Evolutionary conservation across 2,113 vertebrate species (phyloP), one percentile per base, ranked within the genome.

Genomic region (Coptodon bakossiorum): DNA sequence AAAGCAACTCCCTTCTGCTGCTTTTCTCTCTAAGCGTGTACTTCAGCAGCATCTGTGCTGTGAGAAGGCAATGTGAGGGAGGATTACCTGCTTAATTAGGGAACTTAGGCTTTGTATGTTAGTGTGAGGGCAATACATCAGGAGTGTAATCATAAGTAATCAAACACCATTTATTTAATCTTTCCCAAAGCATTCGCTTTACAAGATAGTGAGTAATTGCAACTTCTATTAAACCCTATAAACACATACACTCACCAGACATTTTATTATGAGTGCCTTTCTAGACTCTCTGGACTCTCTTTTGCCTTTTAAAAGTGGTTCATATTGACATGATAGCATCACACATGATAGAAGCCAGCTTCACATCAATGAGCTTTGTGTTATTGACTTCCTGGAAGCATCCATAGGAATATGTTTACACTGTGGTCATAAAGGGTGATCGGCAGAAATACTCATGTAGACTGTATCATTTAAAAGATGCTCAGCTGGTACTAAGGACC

Each of bases 31-130:
- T 50, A 50, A 78, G 73, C 80, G 10, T 78, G 83, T 91, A 78
- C 86, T 88, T 82, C 57, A 86, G 85, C 61, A 88, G 83, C 89
- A 87, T 93, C 88, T 90, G 89, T 85, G 82, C 81, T 31, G 16
- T 89, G 73, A 85, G 50, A 54, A 53, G 50, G 56, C 48, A 87
- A 82, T 85, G 31, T 82, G 52, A 84, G 54, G 66, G 83, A 85
- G 85, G 84, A 92, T 89, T 93, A 91, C 86, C 86, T 90, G 76
- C 71, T 89, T 91, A 84, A 95, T 95, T 91, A 90, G 16, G 19
- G 66, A 82, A 90, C 54, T 63, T 91, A 89, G 83, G 27, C 66
- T 80, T 88, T 63, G 36, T 52, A 56, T 87, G 81, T 63, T 27
- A 66, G 82, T 73, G 53, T 80, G 80, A 63, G n/a, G 56, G 63